These are phyloP conservation scores for Bombyx huttoni DNA, from an alignment of 2,888 invertebrate species.

Conservation along the genomic window DNA sequence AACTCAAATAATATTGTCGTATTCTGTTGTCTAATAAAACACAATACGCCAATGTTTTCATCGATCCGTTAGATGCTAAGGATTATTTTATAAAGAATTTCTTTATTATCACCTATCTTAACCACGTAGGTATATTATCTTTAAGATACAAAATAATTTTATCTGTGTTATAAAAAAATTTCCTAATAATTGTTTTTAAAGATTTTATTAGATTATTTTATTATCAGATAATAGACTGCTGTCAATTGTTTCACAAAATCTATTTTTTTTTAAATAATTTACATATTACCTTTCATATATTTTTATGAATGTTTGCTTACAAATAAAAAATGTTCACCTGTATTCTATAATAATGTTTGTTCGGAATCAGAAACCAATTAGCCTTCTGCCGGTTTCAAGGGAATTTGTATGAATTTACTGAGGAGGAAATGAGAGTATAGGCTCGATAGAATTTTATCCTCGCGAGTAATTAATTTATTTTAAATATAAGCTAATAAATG, in stretches of 20 bases:
- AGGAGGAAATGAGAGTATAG: background rate
- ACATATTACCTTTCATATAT: no score
- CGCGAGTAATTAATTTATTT: slow-evolving; percentile 28
- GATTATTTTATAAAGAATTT: background rate
- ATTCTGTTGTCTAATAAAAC: slow-evolving; percentile 24
- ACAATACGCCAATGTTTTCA: slow-evolving; percentile 33
- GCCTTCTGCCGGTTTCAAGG: slow-evolving; percentile 13
- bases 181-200: no score
- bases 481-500: slow-evolving; percentile 25
- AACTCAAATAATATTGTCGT: slow-evolving; percentile 25
- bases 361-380: slow-evolving; percentile 21
- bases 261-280: no score
- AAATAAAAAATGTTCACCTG: background rate
- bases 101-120: no score
- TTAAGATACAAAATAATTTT: no score
- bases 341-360: slow-evolving; percentile 12
- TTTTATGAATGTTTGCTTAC: no score
- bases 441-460: slow-evolving; percentile 14
- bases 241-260: no score
- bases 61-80: background rate
- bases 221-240: no score
- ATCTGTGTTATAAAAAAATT: no score
- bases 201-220: no score
- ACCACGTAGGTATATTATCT: no score
- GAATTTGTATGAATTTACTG: slow-evolving; percentile 22